Conservation (phyloP, 2,797 vertebrate genomes). For the Botia almorhae region DNA sequence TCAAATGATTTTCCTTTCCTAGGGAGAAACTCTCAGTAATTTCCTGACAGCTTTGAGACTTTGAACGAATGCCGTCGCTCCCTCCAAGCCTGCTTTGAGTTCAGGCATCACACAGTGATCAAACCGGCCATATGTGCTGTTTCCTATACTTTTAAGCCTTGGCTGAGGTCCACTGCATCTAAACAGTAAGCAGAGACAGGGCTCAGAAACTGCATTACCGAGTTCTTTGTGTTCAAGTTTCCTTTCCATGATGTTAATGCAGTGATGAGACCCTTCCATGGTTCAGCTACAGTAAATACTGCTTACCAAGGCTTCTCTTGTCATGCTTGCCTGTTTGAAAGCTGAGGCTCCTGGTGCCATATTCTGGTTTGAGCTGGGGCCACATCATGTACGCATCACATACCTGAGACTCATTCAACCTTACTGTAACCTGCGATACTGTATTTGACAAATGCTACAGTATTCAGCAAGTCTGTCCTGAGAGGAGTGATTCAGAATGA, state of each 20-base stretch:
- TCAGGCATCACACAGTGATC: neutral
- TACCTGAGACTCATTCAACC: slow-evolving; percentile 2
- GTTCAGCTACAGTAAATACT: slow-evolving; percentile 31
- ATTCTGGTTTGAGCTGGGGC: neutral
- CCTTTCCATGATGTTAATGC: slow-evolving; percentile 9
- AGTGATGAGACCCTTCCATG: neutral
- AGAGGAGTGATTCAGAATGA: slow-evolving; percentile 45
- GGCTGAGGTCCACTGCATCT: slow-evolving; percentile 15
- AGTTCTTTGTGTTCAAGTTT: slow-evolving; percentile 9
- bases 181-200: slow-evolving; percentile 31
- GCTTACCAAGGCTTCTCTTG: slow-evolving; percentile 9
- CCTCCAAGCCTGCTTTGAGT: neutral
- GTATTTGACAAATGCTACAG: too few relatives aligned
- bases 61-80: neutral
- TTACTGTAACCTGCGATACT: neutral
- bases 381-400: neutral
- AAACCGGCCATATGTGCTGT: neutral
- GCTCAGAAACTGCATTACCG: neutral
- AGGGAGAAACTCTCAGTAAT: slow-evolving; percentile 3
- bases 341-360: neutral
- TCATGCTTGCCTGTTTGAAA: slow-evolving; percentile 31
- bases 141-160: neutral
- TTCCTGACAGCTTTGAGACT: neutral
- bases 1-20: neutral
- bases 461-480: neutral